These are phyloP conservation scores for Mormyrus hasselquistii DNA, from an alignment of 2,797 vertebrate genomes.

Conservation along the genomic window DNA sequence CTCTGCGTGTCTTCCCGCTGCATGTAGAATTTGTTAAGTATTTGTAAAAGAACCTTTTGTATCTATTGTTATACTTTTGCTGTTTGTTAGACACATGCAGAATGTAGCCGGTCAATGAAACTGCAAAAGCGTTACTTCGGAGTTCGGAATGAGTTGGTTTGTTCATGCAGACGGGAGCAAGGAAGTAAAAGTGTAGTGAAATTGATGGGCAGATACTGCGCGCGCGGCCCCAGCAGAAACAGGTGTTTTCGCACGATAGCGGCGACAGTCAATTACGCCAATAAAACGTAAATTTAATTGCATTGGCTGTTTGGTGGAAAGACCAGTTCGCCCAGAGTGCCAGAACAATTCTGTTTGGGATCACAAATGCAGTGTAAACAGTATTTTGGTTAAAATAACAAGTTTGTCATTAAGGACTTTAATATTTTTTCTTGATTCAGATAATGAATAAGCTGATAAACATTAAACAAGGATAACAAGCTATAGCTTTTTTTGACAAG, in stretches of 20 bases:
- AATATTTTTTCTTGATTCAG: not conserved
- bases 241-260: slow-evolving; percentile 66
- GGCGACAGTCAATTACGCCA: slow-evolving; percentile 61
- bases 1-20: not conserved
- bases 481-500: slow-evolving; percentile 5
- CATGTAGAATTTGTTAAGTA: slow-evolving; percentile 16
- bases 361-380: not conserved
- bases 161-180: slow-evolving; percentile 43
- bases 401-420: not conserved
- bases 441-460: not conserved
- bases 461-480: not conserved
- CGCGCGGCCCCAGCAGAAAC: slow-evolving; percentile 50
- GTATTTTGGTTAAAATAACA: not conserved
- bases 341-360: not conserved
- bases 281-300: slow-evolving; percentile 34
- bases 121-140: slow-evolving; percentile 9
- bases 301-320: slow-evolving; percentile 10
- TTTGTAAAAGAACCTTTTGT: slow-evolving; percentile 20
- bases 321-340: not conserved
- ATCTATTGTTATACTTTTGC: slow-evolving; percentile 5
- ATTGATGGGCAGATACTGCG: slow-evolving; percentile 46
- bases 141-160: slow-evolving; percentile 20
- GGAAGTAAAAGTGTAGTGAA: slow-evolving; percentile 33
- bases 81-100: not conserved
- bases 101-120: slow-evolving; percentile 4